A percentile compares a stretch with the other conserved stretches of the same genome.
Evolutionary conservation across 2,113 vertebrate genomes (phyloP).

Genomic region (Hymenochirus boettgeri): DNA sequence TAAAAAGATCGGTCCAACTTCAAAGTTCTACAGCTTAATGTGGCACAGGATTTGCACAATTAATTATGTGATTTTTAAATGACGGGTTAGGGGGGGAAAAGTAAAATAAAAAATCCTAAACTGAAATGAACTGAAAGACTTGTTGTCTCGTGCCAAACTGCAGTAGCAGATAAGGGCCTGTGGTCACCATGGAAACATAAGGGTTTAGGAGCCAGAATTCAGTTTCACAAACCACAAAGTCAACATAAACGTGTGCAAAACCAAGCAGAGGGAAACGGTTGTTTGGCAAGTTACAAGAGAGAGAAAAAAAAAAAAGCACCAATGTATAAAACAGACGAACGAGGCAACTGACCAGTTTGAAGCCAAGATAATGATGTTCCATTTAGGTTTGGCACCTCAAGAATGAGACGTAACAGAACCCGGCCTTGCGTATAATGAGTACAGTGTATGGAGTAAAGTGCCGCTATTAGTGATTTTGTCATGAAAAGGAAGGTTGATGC

Average conservation of each 20-base stretch:
- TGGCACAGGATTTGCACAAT: conserved; percentile 74
- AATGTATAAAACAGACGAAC: conserved; percentile 81
- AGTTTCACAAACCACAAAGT: conserved; percentile 90
- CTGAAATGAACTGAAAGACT: conserved; percentile 74
- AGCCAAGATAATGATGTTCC: conserved; percentile 53
- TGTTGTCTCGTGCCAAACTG: conserved; percentile 78
- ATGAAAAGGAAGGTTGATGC: background rate
- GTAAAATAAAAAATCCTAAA: conserved; percentile 42
- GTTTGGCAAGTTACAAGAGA: conserved; percentile 76
- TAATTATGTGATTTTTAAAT: conserved; percentile 77
- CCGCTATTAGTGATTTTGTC: background rate
- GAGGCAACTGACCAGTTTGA: conserved; percentile 61
- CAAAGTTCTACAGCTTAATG: conserved; percentile 68
- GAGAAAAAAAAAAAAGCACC: conserved; percentile 69
- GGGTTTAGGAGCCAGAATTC: conserved; percentile 87
- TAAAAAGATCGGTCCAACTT: conserved; percentile 73
- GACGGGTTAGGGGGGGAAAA: conserved; percentile 69
- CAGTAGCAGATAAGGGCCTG: conserved; percentile 84
- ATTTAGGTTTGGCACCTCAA: conserved; percentile 53
- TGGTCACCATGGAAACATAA: conserved; percentile 82
- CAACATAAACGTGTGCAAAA: conserved; percentile 86
- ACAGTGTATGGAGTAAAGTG: conserved; percentile 11
- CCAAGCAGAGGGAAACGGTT: conserved; percentile 68
- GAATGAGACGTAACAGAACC: conserved; percentile 36
- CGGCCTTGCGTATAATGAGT: conserved; percentile 12